These are phyloP conservation scores for Leucoraja erinaceus DNA, from an alignment of 2,113 vertebrate species.

Conservation along the genomic window DNA sequence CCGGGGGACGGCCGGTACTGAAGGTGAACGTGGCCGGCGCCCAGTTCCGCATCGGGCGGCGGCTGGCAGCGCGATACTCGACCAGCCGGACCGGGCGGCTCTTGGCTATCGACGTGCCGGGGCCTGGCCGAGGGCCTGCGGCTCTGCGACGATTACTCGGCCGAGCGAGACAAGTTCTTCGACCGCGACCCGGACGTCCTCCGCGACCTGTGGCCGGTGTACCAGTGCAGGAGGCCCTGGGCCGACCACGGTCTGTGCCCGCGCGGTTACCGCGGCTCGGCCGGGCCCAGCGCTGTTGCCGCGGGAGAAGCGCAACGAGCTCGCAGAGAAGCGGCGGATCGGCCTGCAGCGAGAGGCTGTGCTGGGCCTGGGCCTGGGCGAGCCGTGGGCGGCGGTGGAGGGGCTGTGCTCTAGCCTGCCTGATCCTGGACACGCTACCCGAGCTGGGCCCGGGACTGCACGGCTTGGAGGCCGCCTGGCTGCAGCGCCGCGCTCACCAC, in stretches of 20 bases:
- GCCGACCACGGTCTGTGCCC: slow-evolving; percentile 67
- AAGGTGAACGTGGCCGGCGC: slow-evolving; percentile 76
- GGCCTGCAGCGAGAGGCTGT: slow-evolving; percentile 55
- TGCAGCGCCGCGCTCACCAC: slow-evolving; percentile 71
- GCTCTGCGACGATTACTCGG: slow-evolving; percentile 79
- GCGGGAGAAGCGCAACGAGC: slow-evolving; percentile 67
- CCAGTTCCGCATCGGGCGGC: slow-evolving; percentile 63
- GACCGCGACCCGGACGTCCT: slow-evolving; percentile 78
- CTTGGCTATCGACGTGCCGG: slow-evolving; percentile 58
- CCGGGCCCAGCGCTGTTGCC: slow-evolving; percentile 62
- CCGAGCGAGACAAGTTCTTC: slow-evolving; percentile 73
- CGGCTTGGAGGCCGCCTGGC: slow-evolving; percentile 61
- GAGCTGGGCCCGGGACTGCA: slow-evolving; percentile 63
- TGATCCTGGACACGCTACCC: slow-evolving; percentile 72
- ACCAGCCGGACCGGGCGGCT: slow-evolving; percentile 70
- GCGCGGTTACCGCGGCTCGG: slow-evolving; percentile 63
- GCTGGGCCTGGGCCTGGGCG: slow-evolving; percentile 44
- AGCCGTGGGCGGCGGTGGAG: slow-evolving; percentile 54
- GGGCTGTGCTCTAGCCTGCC: too few species aligned
- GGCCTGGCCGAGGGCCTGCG: slow-evolving; percentile 64
- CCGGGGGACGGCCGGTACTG: slow-evolving; percentile 43
- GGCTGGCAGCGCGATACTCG: slow-evolving; percentile 59
- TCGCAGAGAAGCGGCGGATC: slow-evolving; percentile 42
- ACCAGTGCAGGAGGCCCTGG: slow-evolving; percentile 70
- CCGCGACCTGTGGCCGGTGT: slow-evolving; percentile 79